Evolutionary conservation across 1,140 invertebrate genomes (phyloP), one percentile per base, ranked within the genome.

Genomic region (Heterodera schachtii): DNA sequence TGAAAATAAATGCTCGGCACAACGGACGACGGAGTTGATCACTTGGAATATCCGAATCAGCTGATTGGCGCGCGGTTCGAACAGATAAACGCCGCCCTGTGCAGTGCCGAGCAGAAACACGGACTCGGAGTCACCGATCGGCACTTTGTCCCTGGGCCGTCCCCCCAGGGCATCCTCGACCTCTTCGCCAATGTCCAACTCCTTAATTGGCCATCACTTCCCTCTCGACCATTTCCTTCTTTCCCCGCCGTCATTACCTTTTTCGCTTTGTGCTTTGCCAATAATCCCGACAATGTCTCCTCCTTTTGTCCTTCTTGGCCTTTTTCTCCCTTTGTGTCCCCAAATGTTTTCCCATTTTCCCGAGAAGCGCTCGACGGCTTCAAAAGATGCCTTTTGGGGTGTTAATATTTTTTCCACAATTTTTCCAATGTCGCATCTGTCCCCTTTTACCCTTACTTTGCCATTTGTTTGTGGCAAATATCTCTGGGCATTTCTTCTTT

Each of bases 41-140:
- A 85, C 83, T 43, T 85, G 71, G 75, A 84, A 85, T 64, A 86
- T 77, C 47, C 69, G 66, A 7, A 46, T 47, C 44, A 80, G 6
- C 41, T 86, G 81, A 21, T 64, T 80, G 66, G 80, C 74, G 19
- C 43, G 75, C 11, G 80, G 73, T 19, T 81, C 64, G 60, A 86
- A 76, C 13, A 87, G 49, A 66, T 85, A 86, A 52, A 85, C 60
- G 79, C 69, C 41, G 46, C 78, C 73, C 52, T 86, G 81, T 5
- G 74, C 75, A 13, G 81, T 84, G 6, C 83, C 79, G 49, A 84
- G 9, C 19, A 85, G 21, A 52, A 83, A 86, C 82, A 80, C 70
- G 1, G 47, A 31, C 11, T 47, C 70, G 6, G 13, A 66, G 11
- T 80, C 83, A 19, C 13, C 11, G 9, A 64, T 8, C 13, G 49